Base-by-base conservation (phyloP, 2,888 invertebrate genomes). In the Odontocolon sp. region DNA sequence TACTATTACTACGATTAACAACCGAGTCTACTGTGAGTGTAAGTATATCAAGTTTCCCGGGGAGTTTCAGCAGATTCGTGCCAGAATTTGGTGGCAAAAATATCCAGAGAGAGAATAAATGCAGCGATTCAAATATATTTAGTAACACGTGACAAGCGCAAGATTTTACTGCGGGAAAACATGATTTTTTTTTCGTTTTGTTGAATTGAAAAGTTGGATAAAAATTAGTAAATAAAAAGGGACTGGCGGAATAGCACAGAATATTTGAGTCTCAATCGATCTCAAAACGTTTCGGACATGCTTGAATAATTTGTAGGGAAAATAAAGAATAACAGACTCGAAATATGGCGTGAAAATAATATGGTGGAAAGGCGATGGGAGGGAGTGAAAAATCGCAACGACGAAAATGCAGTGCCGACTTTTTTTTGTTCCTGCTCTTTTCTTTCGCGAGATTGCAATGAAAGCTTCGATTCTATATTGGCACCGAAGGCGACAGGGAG, bases 391-490 rank as follows among this genome's bases (percentile, higher is more conserved):
- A 56, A 36, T 56, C 14, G 33, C 21, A 23, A 42, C n/a, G 14
- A 38, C 16, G 54, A 33, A 36, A 33, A 26, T 28, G 26, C 9
- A 5, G 21, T 6, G 31, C 14, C 4, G 28, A 8, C 0, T 59
- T 59, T 26, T 11, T 28, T n/a, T 59, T 59, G 26, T 59, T 16
- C n/a, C n/a, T n/a, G n/a, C 16, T 57, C 8, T 31, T 59, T 26
- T n/a, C 26, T 28, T n/a, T 3, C 23, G 40, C 40, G 14, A 6
- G 14, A 40, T n/a, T 36, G 14, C 33, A 31, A 50, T 28, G 40
- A 69, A 57, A 16, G 56, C 50, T 45, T 54, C 54, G 66, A 61
- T 59, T 71, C 28, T 57, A 47, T 66, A 71, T 68, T 45, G 67
- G 61, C 31, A 61, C 45, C 28, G 36, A 23, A 50, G 33, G 14